Percentiles rank a stretch among this genome's conserved stretches.
phyloP scores from a whole-genome alignment of 2,113 vertebrate genomes.

The Trematomus loennbergii region DNA sequence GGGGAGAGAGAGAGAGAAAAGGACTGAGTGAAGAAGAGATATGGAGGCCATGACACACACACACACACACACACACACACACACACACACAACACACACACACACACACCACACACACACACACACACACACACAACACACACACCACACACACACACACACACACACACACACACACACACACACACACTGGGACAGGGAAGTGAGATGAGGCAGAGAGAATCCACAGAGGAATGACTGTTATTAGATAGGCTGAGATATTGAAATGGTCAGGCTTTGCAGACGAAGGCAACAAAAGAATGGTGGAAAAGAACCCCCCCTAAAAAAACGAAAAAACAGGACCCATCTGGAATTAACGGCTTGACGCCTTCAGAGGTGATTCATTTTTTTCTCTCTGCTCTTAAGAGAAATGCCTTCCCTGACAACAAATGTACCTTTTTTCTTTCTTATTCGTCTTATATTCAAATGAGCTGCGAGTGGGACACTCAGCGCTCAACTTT shows the following conservation, averaged over 20 bases:
- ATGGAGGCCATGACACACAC: not conserved
- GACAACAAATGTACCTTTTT: conserved; percentile 46
- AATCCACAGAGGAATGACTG: conserved; percentile 71
- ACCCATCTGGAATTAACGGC: conserved; percentile 56
- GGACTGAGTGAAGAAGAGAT: conserved; percentile 57
- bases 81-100: conserved; percentile 29
- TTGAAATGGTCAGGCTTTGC: conserved; percentile 76
- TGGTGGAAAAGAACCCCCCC: conserved; percentile 19
- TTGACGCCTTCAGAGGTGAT: conserved; percentile 44
- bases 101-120: conserved; percentile 32
- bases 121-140: conserved; percentile 30
- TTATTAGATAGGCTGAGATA: conserved; percentile 79
- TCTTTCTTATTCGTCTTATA: not conserved
- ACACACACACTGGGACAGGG: conserved; percentile 31
- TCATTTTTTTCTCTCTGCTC: conserved; percentile 34
- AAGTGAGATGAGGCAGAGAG: conserved; percentile 65
- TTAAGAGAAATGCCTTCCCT: conserved; percentile 53
- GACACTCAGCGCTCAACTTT: conserved; percentile 21
- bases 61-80: not conserved
- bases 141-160: conserved; percentile 46
- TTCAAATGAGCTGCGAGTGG: conserved; percentile 58
- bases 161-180: too few relatives aligned
- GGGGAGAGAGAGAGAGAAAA: conserved; percentile 67
- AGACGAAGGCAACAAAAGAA: conserved; percentile 56
- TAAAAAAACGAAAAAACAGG: conserved; percentile 19